Conservation (phyloP, 2,113 vertebrate species). For the Crotalus horridus region DNA sequence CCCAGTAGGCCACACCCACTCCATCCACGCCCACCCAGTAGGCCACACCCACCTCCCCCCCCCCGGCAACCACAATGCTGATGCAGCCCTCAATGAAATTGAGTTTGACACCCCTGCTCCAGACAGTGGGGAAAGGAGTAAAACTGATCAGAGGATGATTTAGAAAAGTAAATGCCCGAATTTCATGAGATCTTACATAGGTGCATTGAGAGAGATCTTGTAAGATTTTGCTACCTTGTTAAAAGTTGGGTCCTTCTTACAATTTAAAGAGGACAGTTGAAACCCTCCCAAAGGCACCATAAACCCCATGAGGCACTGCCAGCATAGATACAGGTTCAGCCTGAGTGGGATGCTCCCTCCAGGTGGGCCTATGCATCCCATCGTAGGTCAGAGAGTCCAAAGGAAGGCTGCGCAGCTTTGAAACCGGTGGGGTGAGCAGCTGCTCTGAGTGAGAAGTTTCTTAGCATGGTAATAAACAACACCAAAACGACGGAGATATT, state of each 20-base stretch:
- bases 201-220: background rate
- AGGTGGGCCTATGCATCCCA: background rate
- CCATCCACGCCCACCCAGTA: no score
- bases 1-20: no score
- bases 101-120: no score
- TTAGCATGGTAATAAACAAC: background rate
- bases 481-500: background rate
- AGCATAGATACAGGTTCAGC: background rate
- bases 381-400: background rate
- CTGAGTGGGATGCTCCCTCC: background rate
- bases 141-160: background rate
- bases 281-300: background rate
- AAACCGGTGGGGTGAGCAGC: no score
- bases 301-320: rapidly evolving
- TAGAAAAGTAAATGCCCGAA: background rate
- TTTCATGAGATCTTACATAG: background rate
- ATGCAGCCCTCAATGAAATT: no score
- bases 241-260: background rate
- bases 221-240: background rate
- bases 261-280: background rate
- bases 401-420: background rate
- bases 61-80: no score
- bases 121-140: background rate
- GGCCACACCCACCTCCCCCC: no score
- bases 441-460: background rate